Evolutionary conservation across 2,888 invertebrate species (phyloP).

Genomic region (Acronicta aceris): DNA sequence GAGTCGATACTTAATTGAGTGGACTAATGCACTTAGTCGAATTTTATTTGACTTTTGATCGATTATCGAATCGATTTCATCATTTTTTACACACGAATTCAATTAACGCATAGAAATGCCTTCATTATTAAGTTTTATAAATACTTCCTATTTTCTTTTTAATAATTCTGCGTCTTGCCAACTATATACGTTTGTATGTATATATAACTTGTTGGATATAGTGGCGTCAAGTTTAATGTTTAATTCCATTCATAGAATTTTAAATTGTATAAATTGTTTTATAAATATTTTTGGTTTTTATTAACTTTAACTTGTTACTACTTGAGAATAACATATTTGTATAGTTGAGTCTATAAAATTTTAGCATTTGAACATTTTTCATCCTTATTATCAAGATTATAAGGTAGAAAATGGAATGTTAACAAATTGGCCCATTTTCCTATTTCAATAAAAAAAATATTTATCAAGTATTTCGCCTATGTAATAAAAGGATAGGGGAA

Average conservation of each 20-base stretch:
- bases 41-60: slow-evolving; percentile 8
- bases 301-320: slow-evolving; percentile 31
- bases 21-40: slow-evolving; percentile 12
- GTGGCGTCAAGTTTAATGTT: slow-evolving; percentile 1
- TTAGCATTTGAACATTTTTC: no score
- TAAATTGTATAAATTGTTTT: slow-evolving; percentile 45
- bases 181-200: slow-evolving; percentile 5
- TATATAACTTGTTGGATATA: not conserved
- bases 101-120: not conserved
- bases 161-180: slow-evolving; percentile 15
- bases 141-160: not conserved
- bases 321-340: slow-evolving; percentile 20
- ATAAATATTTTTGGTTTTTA: slow-evolving; percentile 40
- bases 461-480: no score
- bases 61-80: slow-evolving; percentile 5
- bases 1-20: slow-evolving; percentile 3
- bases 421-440: no score
- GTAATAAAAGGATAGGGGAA: no score
- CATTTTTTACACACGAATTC: not conserved
- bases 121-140: not conserved
- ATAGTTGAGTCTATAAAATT: no score
- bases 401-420: no score
- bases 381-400: no score
- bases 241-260: slow-evolving; percentile 10
- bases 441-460: no score